Base-by-base conservation (phyloP, 2,888 invertebrate species). In the Cheilosia scutellata region DNA sequence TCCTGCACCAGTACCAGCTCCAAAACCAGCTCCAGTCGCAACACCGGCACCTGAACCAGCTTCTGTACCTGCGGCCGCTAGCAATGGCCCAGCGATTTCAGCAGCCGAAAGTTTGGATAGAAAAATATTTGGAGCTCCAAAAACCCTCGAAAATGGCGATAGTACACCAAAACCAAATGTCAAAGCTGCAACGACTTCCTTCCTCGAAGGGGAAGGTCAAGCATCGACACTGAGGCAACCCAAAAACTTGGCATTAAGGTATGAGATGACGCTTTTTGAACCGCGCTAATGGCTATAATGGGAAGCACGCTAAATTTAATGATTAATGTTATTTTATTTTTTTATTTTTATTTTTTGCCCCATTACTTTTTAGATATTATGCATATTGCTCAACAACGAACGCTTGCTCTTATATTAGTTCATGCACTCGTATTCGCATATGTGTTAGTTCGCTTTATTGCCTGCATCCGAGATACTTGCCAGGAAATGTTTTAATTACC, bases 141-240 rank as follows among this genome's bases (percentile, higher is more conserved):
- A 88, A 65, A 87, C 89, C 3, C 87, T 88, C 68, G 91, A 91
- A 84, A 89, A 89, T 53, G 89, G 89, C 7, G 90, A 91, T 16
- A 63, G 87, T 5, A 82, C 88, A 25, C 76, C 82, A 9, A 90
- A 83, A 51, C 82, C 89, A 62, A 90, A 91, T 86, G 60, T 91
- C 4, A 92, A 92, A 89, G 90, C 90, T 88, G 92, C 91, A 72
- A 92, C 91, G 62, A 88, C 88, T 51, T 91, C 91, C 33, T 92
- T 92, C 68, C 89, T 92, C 44, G 89, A 89, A 63, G 89, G 89
- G 70, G 92, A 92, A 83, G 87, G 88, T 58, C 82, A 88, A 77
- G 40, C 60, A 65, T 87, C 89, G 27, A 88, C 89, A 40, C 88
- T 90, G 42, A 89, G 88, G 57, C 87, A 90, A 78, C 89, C 90